These are phyloP conservation scores for Apodemus speciosus DNA, from an alignment of 2,113 vertebrate genomes.

Conservation along the genomic window DNA sequence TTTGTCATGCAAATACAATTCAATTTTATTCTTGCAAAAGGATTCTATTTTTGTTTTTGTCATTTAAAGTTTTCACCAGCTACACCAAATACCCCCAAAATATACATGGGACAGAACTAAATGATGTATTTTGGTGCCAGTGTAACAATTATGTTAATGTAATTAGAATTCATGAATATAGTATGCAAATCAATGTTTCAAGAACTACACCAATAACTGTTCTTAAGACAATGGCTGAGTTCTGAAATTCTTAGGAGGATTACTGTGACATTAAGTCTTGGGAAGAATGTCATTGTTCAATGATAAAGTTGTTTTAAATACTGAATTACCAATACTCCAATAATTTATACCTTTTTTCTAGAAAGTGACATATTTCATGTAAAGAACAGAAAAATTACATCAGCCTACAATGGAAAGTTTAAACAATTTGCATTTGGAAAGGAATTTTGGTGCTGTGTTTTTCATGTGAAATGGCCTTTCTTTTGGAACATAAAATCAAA, in stretches of 20 bases:
- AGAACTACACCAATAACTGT: constrained; percentile 63
- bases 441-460: background rate
- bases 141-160: constrained; percentile 76
- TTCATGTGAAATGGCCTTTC: background rate
- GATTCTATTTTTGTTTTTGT: constrained; percentile 57
- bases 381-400: constrained; percentile 36
- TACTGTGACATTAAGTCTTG: constrained; percentile 68
- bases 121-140: constrained; percentile 54
- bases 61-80: constrained; percentile 38
- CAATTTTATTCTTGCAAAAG: constrained; percentile 30
- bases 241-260: constrained; percentile 50
- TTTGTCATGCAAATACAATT: constrained; percentile 39
- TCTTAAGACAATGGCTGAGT: constrained; percentile 62
- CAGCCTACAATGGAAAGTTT: background rate
- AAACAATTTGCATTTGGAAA: constrained; percentile 19
- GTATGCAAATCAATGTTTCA: constrained; percentile 78
- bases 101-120: constrained; percentile 51
- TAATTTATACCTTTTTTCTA: constrained; percentile 50
- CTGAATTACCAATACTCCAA: constrained; percentile 40
- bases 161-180: constrained; percentile 79
- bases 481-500: background rate
- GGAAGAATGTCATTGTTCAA: constrained; percentile 45
- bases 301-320: constrained; percentile 65
- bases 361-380: constrained; percentile 31
- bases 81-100: constrained; percentile 28